Conservation (phyloP, 2,113 vertebrate species). For the Lathamus discolor region DNA sequence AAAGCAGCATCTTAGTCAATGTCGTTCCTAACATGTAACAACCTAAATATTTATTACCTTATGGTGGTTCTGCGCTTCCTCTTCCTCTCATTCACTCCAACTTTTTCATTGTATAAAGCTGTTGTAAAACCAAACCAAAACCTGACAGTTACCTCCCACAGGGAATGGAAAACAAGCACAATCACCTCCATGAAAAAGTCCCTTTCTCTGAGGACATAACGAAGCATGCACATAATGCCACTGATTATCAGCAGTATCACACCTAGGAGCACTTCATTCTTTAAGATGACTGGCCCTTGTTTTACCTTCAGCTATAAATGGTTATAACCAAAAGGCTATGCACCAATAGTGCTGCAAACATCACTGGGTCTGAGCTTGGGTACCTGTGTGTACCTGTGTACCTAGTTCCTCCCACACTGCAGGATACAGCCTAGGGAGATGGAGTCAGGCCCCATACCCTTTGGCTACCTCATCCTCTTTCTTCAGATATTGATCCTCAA, state of each 20-base stretch:
- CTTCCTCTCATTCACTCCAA: conserved; percentile 92
- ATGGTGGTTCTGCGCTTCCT: conserved; percentile 96
- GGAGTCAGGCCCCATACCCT: background rate
- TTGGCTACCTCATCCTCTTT: background rate
- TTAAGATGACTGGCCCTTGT: background rate
- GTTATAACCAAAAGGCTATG: background rate
- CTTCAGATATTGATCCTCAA: background rate
- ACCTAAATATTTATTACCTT: conserved; percentile 78
- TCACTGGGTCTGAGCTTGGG: fast-evolving
- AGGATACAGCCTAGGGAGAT: background rate
- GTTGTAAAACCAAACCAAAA: background rate
- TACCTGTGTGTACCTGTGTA: background rate
- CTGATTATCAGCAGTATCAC: background rate
- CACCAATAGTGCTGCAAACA: background rate
- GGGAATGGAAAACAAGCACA: background rate
- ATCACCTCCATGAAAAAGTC: background rate
- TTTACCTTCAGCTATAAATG: background rate
- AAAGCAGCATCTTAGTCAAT: background rate
- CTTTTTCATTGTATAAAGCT: conserved; percentile 95
- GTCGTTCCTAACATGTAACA: background rate
- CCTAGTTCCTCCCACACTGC: background rate
- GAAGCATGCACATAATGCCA: background rate
- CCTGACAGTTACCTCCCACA: background rate
- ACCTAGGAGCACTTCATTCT: background rate
- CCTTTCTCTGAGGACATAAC: background rate